phyloP scores from a whole-genome alignment of 2,113 vertebrate genomes.

The Syrrhaptes paradoxus region DNA sequence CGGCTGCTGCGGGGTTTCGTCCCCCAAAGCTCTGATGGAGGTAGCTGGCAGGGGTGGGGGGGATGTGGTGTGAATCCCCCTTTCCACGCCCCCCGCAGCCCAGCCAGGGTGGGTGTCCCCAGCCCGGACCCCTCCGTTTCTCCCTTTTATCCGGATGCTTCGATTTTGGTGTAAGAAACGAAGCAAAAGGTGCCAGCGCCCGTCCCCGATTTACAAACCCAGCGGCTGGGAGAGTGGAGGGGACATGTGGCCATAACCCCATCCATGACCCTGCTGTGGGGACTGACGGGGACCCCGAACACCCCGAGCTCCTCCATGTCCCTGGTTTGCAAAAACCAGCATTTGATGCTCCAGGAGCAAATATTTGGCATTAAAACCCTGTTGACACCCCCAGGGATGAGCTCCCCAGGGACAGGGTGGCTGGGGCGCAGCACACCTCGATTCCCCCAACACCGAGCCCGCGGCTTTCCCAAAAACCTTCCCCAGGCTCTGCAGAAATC shows the following conservation, averaged over 20 bases:
- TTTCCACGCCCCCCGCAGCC: accelerated
- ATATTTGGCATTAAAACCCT: accelerated
- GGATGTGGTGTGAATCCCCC: no score
- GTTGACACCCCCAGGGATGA: accelerated
- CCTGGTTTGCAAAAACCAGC: not conserved
- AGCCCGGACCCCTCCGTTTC: accelerated
- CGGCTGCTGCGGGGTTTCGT: no score
- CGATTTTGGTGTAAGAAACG: accelerated
- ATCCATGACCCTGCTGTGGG: accelerated
- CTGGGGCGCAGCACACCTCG: accelerated
- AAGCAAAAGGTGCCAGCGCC: accelerated
- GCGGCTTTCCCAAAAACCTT: accelerated
- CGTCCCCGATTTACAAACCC: accelerated
- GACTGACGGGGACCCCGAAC: not conserved
- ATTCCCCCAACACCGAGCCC: accelerated
- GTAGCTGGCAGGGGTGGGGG: no score
- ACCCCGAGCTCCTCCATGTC: no score
- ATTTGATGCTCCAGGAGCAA: not conserved
- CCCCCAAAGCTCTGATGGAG: no score
- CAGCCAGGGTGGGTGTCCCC: accelerated
- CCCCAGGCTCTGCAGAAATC: accelerated
- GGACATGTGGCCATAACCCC: accelerated
- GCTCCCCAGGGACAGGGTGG: accelerated
- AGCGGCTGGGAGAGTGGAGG: not conserved
- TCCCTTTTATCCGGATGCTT: accelerated